These are phyloP conservation scores for Drosophila bocki DNA, from an alignment of 1,140 invertebrate species.

Conservation along the genomic window DNA sequence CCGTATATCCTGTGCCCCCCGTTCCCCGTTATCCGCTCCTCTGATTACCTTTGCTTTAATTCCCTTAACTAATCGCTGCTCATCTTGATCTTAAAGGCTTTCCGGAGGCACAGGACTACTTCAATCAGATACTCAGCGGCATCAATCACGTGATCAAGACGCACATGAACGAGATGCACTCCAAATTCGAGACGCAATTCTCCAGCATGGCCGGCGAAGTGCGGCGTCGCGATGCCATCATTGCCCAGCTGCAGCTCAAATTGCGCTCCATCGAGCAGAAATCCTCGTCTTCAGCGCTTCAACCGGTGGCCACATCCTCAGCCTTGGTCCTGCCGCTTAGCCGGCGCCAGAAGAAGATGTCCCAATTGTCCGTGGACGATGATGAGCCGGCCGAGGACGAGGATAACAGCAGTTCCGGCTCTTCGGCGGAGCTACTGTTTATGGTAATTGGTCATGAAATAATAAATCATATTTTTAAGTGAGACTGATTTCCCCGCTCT, in stretches of 20 bases:
- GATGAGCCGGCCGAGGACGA: constrained; percentile 80
- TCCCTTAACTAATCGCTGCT: not conserved
- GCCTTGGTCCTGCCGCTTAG: constrained; percentile 14
- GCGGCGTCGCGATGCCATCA: constrained; percentile 91
- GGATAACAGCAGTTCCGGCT: constrained; percentile 84
- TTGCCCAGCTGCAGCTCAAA: constrained; percentile 89
- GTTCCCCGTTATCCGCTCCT: not conserved
- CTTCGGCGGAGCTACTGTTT: constrained; percentile 85
- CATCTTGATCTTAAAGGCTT: constrained; percentile 69
- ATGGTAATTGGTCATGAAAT: constrained; percentile 80
- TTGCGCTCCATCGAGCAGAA: constrained; percentile 69
- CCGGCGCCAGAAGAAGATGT: constrained; percentile 58
- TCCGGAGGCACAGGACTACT: constrained; percentile 90
- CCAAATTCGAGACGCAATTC: constrained; percentile 89
- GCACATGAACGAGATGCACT: constrained; percentile 89
- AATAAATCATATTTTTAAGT: no score
- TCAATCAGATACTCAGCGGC: constrained; percentile 90
- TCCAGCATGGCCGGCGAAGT: constrained; percentile 91
- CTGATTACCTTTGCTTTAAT: not conserved
- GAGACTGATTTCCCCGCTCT: no score
- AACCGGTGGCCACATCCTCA: constrained; percentile 2
- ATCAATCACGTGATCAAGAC: constrained; percentile 92
- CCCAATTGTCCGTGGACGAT: constrained; percentile 69
- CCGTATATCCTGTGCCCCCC: not conserved
- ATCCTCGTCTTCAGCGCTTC: constrained; percentile 9